A percentile compares a stretch with the other conserved stretches of the same genome.
These are phyloP conservation scores for Picus viridis DNA, from an alignment of 2,797 vertebrate species.

Conservation along the genomic window DNA sequence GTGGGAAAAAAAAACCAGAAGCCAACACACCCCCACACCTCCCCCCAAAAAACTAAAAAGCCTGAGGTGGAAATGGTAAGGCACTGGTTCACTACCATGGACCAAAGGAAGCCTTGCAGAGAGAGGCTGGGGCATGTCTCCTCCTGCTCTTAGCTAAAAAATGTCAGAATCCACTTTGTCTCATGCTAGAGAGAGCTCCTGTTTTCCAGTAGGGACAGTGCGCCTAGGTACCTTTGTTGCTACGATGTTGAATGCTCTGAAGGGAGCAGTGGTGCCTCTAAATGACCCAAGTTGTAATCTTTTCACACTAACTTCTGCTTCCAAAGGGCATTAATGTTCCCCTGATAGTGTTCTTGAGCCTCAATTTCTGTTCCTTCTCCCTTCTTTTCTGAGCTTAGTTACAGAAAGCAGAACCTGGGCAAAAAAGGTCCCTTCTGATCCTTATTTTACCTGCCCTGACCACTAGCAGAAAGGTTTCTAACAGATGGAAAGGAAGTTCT, in stretches of 20 bases:
- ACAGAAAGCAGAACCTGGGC: background rate
- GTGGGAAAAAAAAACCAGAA: background rate
- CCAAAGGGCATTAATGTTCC: background rate
- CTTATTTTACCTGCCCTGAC: background rate
- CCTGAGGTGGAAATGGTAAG: background rate
- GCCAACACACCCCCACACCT: too few species aligned
- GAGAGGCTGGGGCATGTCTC: background rate
- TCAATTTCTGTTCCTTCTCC: background rate
- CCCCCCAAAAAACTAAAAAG: background rate
- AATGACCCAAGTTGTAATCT: background rate
- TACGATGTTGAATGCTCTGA: background rate
- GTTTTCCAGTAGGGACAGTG: background rate
- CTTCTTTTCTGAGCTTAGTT: background rate
- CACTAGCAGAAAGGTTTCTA: background rate
- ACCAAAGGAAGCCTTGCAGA: conserved; percentile 1
- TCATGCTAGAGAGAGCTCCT: background rate
- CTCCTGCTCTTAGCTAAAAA: background rate
- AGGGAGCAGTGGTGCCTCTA: background rate
- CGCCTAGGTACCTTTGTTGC: background rate
- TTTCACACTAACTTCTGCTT: background rate
- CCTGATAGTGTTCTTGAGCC: background rate
- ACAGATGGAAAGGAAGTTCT: background rate
- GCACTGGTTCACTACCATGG: background rate
- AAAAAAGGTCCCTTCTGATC: background rate
- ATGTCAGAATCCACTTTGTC: background rate